phyloP scores from a whole-genome alignment of 2,113 vertebrate species.

The Strix aluco region DNA sequence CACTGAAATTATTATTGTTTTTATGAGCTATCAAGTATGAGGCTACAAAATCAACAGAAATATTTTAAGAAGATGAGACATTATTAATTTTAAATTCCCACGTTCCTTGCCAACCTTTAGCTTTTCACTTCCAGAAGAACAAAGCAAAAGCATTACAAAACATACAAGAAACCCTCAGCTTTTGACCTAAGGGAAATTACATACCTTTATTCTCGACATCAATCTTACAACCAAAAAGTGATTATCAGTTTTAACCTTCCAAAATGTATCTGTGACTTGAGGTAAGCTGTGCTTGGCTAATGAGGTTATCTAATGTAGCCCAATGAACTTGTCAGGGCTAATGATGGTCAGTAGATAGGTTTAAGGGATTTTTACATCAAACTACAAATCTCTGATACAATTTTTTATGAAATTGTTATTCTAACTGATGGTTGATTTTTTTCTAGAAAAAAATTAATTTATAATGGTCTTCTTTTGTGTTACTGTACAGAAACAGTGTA shows the following conservation, averaged over 20 bases:
- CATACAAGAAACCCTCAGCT: neutral
- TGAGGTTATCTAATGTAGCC: neutral
- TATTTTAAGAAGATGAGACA: neutral
- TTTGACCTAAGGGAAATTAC: neutral
- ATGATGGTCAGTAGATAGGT: neutral
- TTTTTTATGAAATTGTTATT: neutral
- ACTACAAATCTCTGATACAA: neutral
- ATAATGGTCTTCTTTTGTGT: neutral
- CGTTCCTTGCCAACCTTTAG: neutral
- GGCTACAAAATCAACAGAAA: slow-evolving; percentile 15
- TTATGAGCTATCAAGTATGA: neutral
- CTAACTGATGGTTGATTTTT: neutral
- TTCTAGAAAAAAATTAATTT: neutral
- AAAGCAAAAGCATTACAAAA: neutral
- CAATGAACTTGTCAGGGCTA: neutral
- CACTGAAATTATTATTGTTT: neutral
- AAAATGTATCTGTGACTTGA: neutral
- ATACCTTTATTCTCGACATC: neutral
- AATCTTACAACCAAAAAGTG: neutral
- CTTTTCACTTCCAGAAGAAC: neutral
- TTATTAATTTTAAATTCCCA: slow-evolving; percentile 31
- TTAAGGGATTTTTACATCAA: neutral
- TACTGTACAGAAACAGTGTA: neutral
- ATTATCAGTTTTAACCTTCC: neutral
- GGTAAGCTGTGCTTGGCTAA: neutral